Base-by-base conservation (phyloP, 2,113 vertebrate species). In the Scomber japonicus region DNA sequence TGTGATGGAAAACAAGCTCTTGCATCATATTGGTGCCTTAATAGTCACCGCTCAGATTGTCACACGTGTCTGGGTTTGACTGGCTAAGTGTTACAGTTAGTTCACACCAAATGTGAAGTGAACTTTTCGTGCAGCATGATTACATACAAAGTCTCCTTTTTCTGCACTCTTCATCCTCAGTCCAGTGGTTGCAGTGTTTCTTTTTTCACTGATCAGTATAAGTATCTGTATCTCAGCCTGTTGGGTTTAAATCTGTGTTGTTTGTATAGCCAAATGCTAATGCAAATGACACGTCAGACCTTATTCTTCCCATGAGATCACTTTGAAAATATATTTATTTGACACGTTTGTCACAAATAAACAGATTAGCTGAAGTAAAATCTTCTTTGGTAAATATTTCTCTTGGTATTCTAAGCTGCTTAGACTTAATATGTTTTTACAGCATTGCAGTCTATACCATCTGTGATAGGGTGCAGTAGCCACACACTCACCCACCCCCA, bases 401-500 rank as follows among this genome's bases (percentile, higher is more conserved):
- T 75, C 49, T 61, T 61, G 54, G 46, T 53, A 49, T 59, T 15
- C 21, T 84, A 81, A 90, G 66, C 81, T 56, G 16, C 49, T 87
- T 79, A 57, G 56, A 71, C 54, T 44, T 71, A 60, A 78, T 67
- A 44, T 83, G 57, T 75, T 76, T 72, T 59, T 40, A 74, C 21
- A 70, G 48, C 5, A 35, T 31, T 48, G 31, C 5, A 60, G 0
- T 73, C 63, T 51, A 53, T 56, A 30, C 64, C 0, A 11, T 27
- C 16, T 62, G 24, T 27, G 75, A 76, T 44, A 11, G 19, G 3
- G 12, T 44, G 30, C 31, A 48, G 30, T 27, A 46, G 44, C 40
- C n/a, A 31, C 11, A 7, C 9, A 40, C 2, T 2, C 35, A 40
- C 35, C n/a, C 51, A 50, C 19, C 24, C 54, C 51, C 35, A 51